Evolutionary conservation across 2,113 vertebrate species (phyloP), one percentile per base, ranked within the genome.

Genomic region (Micronycteris hirsuta): DNA sequence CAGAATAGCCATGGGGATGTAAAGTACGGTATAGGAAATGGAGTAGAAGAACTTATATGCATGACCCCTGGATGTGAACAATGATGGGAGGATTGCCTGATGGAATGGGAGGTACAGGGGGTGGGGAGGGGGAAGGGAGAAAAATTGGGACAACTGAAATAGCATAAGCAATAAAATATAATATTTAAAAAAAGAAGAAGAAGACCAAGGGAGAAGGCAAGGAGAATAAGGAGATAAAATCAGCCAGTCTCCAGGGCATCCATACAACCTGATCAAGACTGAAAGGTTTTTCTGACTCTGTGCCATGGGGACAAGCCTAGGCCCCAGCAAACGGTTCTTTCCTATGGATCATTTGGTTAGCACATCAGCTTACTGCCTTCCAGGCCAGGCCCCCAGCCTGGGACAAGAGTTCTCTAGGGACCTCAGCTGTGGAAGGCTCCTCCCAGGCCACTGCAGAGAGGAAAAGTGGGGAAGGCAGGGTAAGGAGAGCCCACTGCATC

Each of bases 391-490:
- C 20, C 20, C 5, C 26, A 28, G 43, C 28, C 14, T 11, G 31
- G n/a, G 16, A 33, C 28, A 83, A 28, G 47, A 49, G 0, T n/a
- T 38, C 76, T 49, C 15, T 0, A 41, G 33, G 65, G 36, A 54
- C 14, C 43, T 89, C 36, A 19, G 38, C 26, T 76, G 36, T 11
- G 47, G 41, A 54, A 85, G 31, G 3, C 11, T 71, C 41, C 63
- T 73, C 33, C 28, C 26, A 0, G 31, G 45, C 17, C 61, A 33
- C 49, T 41, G 22, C 1, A 24, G 45, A 56, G 43, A 0, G 3
- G 63, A 33, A 83, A 89, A 47, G 28, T n/a, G 4, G 17, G 31
- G 15, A 36, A 84, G 9, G 20, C 0, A 9, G 26, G 8, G 20
- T 24, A 20, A 78, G 9, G 16, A 65, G 54, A 56, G 0, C 19